Evolutionary conservation across 2,888 invertebrate genomes (phyloP), one percentile per base, ranked within the genome.

Genomic region (Melanotus villosus): DNA sequence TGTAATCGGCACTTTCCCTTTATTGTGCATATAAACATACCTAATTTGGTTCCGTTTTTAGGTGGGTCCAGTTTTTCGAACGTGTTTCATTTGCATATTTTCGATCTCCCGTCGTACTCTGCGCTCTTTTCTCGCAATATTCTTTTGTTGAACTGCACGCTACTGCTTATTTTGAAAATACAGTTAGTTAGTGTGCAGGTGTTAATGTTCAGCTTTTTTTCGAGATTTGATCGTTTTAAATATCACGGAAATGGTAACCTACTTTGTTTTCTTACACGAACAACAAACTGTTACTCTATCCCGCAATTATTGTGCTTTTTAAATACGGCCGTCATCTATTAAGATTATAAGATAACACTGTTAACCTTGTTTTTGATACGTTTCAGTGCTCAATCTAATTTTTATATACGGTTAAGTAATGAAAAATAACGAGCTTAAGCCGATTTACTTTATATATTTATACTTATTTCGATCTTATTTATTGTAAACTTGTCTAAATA

Each of bases 181-280:
- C 56, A 56, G 56, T 56, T 56, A 56, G 18, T 21, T 21, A 12
- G 5, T 56, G 56, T 38, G 56, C 56, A 56, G 56, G 56, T 56
- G 56, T 38, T 56, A 56, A 56, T 56, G 56, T 56, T 18, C n/a
- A n/a, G 21, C 38, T n/a, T n/a, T 56, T 56, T 56, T 56, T 56
- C 19, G 32, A 38, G 56, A 56, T 56, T 56, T 16, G 56, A 56
- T 56, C 56, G 38, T 38, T 52, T 52, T 56, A 56, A 50, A 62
- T 62, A 56, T 68, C 62, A 63, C 67, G 67, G 67, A 68, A 68
- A 68, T 45, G 56, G 62, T 60, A 68, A 68, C 67, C 67, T 68
- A 68, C 67, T 68, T 68, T 38, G 62, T 68, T 62, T 68, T 62
- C 41, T n/a, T 56, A 56, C 56, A 56, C 36, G 38, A 56, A 56